Percentiles rank a stretch among this genome's conserved stretches.
Conservation (phyloP, 2,888 invertebrate genomes). For the Drosophila testacea region DNA sequence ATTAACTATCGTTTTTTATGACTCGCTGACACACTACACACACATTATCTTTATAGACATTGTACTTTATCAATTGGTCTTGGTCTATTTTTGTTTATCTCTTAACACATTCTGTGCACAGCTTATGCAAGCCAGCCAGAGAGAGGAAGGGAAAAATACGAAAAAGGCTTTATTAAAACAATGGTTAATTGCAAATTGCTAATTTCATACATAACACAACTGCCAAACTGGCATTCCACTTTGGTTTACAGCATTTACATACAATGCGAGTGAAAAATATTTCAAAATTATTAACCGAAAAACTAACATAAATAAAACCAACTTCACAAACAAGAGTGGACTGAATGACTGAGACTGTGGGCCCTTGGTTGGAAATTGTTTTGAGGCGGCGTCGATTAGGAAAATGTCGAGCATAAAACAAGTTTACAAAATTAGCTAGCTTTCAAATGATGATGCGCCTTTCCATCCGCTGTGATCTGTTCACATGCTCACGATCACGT, state of each 20-base stretch:
- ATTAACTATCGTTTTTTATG: constrained; percentile 11
- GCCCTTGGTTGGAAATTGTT: constrained; percentile 12
- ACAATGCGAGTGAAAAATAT: constrained; percentile 62
- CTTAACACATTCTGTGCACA: constrained; percentile 20
- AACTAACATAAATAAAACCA: constrained; percentile 21
- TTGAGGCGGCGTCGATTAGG: constrained; percentile 17
- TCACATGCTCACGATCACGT: constrained; percentile 55
- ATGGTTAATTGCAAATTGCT: constrained; percentile 37
- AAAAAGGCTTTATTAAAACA: constrained; percentile 36
- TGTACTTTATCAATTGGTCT: constrained; percentile 35
- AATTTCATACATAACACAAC: constrained; percentile 41
- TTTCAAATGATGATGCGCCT: constrained; percentile 29
- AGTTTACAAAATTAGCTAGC: constrained; percentile 63
- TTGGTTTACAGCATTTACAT: constrained; percentile 53
- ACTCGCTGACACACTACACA: constrained; percentile 5
- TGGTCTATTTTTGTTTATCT: constrained; percentile 38
- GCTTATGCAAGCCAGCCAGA: constrained; percentile 25
- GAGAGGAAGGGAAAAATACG: not conserved
- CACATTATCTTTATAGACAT: constrained; percentile 36
- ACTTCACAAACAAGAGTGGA: constrained; percentile 56
- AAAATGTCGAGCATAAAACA: constrained; percentile 61
- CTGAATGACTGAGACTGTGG: constrained; percentile 17
- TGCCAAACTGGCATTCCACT: constrained; percentile 34
- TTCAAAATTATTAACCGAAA: constrained; percentile 50
- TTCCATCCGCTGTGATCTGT: constrained; percentile 34